Evolutionary conservation across 2,113 vertebrate species (phyloP).

Genomic region (Myocastor coypus): DNA sequence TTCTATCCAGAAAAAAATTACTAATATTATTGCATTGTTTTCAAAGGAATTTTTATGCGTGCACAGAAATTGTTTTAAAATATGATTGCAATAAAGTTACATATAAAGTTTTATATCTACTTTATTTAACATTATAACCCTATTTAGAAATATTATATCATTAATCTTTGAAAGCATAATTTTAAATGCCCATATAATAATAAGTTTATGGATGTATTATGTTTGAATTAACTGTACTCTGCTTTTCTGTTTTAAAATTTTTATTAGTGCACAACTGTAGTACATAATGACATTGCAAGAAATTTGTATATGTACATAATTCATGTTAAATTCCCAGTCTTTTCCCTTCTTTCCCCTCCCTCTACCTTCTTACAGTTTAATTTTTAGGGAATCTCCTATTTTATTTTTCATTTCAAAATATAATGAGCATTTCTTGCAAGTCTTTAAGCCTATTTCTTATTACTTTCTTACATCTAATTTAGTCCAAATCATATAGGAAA

Average conservation of each 20-base stretch:
- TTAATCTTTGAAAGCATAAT: slow-evolving; percentile 19
- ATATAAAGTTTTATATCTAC: background rate
- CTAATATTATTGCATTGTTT: background rate
- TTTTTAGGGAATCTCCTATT: background rate
- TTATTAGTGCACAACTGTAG: background rate
- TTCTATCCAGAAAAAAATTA: background rate
- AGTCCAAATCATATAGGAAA: background rate
- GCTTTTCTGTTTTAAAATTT: background rate
- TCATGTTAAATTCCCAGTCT: background rate
- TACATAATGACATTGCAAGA: background rate
- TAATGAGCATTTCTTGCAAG: slow-evolving; percentile 1
- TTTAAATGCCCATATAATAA: background rate
- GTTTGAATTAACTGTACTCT: background rate
- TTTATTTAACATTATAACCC: background rate
- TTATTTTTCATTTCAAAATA: background rate
- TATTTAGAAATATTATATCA: background rate
- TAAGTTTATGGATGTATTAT: background rate
- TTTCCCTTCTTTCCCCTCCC: background rate
- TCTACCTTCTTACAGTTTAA: background rate
- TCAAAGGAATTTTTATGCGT: background rate
- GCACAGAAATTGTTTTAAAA: slow-evolving; percentile 34
- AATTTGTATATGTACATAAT: background rate
- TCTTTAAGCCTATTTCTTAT: background rate
- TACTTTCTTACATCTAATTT: background rate
- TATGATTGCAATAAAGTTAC: background rate